Evolutionary conservation across 2,888 invertebrate species (phyloP).

Genomic region (Brachylomia viminalis): DNA sequence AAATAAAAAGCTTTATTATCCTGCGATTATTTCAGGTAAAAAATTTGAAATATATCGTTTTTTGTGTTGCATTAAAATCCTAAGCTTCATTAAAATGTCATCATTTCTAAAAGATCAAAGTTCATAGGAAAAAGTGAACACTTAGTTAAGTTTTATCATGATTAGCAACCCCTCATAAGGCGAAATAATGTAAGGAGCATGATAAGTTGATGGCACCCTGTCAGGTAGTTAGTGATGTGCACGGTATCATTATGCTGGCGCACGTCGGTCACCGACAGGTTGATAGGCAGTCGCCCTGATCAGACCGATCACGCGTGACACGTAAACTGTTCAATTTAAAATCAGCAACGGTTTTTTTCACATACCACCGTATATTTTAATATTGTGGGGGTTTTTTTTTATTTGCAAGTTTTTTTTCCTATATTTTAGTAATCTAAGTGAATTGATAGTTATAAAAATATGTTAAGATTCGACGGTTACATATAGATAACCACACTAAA

Average conservation of each 20-base stretch:
- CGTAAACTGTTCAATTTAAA: conserved; percentile 41
- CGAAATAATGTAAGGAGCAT: conserved; percentile 52
- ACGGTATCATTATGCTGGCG: conserved; percentile 61
- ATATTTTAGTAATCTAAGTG: neutral
- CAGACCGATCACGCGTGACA: conserved; percentile 41
- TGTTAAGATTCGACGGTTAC: neutral
- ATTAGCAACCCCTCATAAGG: conserved; percentile 42
- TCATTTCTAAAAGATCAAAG: conserved; percentile 17
- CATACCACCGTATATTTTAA: conserved; percentile 19
- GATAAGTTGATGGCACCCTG: conserved; percentile 60
- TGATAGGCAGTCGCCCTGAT: conserved; percentile 43
- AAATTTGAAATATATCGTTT: too few relatives aligned
- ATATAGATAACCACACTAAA: neutral
- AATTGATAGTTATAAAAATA: neutral
- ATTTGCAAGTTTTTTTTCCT: neutral
- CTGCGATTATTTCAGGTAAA: too few relatives aligned
- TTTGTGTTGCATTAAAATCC: too few relatives aligned
- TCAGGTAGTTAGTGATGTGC: conserved; percentile 55
- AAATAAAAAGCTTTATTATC: neutral
- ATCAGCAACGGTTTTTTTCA: conserved; percentile 14
- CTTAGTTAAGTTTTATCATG: conserved; percentile 16
- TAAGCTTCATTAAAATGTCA: neutral
- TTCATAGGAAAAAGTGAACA: neutral
- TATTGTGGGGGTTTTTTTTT: neutral
- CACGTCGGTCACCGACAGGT: conserved; percentile 43